phyloP scores from a whole-genome alignment of 2,113 vertebrate genomes.

The Petrocephalus microphthalmus region DNA sequence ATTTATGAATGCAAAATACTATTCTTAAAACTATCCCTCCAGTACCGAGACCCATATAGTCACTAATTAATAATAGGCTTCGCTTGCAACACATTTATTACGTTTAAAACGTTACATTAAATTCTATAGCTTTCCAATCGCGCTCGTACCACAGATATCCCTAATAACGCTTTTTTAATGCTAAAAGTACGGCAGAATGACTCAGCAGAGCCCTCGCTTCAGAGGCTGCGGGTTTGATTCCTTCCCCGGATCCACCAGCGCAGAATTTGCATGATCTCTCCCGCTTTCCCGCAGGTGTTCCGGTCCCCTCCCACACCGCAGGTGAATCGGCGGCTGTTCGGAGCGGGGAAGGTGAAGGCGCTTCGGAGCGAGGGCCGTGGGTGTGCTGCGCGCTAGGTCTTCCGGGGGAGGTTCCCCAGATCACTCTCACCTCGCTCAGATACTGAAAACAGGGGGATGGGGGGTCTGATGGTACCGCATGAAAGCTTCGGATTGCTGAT shows the following conservation, averaged over 20 bases:
- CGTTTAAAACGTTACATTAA: neutral
- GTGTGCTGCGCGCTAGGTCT: neutral
- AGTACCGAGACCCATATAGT: neutral
- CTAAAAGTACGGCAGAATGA: neutral
- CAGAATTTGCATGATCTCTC: neutral
- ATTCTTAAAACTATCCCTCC: neutral
- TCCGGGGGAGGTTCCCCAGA: neutral
- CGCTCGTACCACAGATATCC: neutral
- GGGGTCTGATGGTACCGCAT: neutral
- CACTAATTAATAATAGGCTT: neutral
- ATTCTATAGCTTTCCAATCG: neutral
- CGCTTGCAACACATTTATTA: neutral
- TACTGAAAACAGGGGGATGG: neutral
- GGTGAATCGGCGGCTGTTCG: neutral
- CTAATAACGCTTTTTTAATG: neutral
- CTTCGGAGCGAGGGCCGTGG: neutral
- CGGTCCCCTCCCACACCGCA: neutral
- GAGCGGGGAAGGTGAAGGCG: neutral
- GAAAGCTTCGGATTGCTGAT: neutral
- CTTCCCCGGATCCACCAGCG: neutral
- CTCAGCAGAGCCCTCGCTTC: neutral
- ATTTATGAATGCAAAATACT: neutral
- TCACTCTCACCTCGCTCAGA: neutral
- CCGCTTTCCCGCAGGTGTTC: neutral
- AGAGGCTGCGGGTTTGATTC: neutral